Percentiles rank a stretch among this genome's conserved stretches.
Conservation (phyloP, 2,888 invertebrate species). For the Drosophila vallismaia region DNA sequence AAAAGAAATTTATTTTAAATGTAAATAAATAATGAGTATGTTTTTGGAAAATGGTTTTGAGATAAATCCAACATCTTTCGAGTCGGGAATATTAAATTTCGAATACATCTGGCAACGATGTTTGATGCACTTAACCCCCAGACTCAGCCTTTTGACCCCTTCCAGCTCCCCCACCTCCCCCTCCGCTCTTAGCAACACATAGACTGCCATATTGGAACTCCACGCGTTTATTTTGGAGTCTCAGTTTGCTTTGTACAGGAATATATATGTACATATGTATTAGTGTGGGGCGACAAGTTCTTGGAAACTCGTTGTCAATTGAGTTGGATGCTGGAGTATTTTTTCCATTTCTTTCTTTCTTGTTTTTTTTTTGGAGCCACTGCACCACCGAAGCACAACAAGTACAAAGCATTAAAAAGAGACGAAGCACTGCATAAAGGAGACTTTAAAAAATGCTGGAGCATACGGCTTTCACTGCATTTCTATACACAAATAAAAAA, state of each 20-base stretch:
- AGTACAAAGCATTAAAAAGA: constrained; percentile 9
- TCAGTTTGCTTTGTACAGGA: background rate
- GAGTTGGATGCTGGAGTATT: constrained; percentile 31
- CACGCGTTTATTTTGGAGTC: constrained; percentile 2
- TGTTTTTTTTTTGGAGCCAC: constrained; percentile 13
- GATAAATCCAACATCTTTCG: background rate
- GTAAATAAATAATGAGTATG: too few species aligned
- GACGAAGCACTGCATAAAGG: constrained; percentile 19
- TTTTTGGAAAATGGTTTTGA: too few species aligned
- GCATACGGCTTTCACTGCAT: constrained; percentile 32
- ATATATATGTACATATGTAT: constrained; percentile 11
- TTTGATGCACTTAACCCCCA: constrained; percentile 10
- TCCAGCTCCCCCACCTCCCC: background rate
- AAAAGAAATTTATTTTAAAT: too few species aligned
- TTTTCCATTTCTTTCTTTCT: background rate
- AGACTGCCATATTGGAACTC: constrained; percentile 33
- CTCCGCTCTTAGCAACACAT: background rate
- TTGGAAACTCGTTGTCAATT: constrained; percentile 44
- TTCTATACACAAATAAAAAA: constrained; percentile 12
- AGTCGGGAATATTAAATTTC: constrained; percentile 10
- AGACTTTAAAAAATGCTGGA: constrained; percentile 16
- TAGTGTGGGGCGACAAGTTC: constrained; percentile 32
- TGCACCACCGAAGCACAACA: constrained; percentile 5
- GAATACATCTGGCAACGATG: constrained; percentile 27
- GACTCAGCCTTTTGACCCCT: background rate